Percentiles rank a stretch among this genome's conserved stretches.
These are phyloP conservation scores for Bombus sibiricus DNA, from an alignment of 1,140 invertebrate genomes.

Conservation along the genomic window DNA sequence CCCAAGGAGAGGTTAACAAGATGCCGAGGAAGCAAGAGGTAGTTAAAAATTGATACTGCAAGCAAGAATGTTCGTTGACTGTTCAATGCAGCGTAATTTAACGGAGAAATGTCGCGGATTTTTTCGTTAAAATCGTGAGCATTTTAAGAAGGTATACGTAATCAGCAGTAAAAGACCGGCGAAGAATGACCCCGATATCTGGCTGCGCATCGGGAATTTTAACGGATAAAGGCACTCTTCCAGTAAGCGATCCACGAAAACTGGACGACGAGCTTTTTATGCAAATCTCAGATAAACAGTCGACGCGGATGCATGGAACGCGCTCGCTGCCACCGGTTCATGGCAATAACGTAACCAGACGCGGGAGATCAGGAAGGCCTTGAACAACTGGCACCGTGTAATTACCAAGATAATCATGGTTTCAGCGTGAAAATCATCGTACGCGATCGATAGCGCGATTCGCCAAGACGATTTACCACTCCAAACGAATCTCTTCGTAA, in stretches of 20 bases:
- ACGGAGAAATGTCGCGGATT: neutral
- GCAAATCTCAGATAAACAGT: slow-evolving; percentile 44
- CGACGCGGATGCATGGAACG: neutral
- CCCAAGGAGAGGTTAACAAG: too few relatives aligned
- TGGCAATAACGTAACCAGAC: slow-evolving; percentile 6
- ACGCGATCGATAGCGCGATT: neutral
- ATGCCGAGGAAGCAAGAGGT: too few relatives aligned
- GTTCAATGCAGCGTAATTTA: neutral
- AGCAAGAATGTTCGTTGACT: too few relatives aligned
- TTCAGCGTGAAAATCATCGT: neutral
- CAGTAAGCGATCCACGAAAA: slow-evolving; percentile 15
- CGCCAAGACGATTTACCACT: neutral
- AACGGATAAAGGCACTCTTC: slow-evolving; percentile 45
- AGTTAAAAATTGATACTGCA: too few relatives aligned
- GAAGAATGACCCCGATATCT: slow-evolving; percentile 10
- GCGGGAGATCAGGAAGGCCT: neutral
- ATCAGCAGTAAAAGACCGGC: slow-evolving; percentile 7
- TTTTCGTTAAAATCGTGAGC: slow-evolving; percentile 9
- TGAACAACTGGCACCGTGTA: slow-evolving; percentile 45
- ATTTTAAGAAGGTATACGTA: neutral
- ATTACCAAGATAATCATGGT: slow-evolving; percentile 37
- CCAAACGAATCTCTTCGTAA: neutral
- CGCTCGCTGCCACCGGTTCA: neutral
- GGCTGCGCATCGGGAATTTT: slow-evolving; percentile 37
- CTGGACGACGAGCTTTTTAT: slow-evolving; percentile 39